Evolutionary conservation across 2,113 vertebrate species (phyloP).

Genomic region (Oncorhynchus keta): DNA sequence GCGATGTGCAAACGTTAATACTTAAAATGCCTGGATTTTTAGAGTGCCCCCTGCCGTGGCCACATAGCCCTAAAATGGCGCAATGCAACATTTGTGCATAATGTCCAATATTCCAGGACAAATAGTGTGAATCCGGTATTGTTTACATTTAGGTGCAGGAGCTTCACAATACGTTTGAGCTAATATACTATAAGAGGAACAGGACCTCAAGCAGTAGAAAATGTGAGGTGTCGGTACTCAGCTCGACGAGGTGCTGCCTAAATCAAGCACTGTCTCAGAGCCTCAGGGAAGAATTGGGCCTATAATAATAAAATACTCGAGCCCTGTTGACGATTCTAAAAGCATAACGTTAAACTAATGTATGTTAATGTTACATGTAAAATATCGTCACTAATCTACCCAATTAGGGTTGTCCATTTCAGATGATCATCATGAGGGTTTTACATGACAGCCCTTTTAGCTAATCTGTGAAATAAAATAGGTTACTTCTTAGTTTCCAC

Average conservation of each 20-base stretch:
- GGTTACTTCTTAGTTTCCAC: not conserved
- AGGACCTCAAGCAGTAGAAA: too few relatives aligned
- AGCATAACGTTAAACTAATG: not conserved
- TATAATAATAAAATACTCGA: conserved; percentile 29
- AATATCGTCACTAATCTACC: not conserved
- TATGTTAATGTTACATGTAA: not conserved
- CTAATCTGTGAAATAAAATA: not conserved
- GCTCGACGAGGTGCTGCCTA: too few relatives aligned
- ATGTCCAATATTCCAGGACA: not conserved
- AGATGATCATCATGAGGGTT: not conserved
- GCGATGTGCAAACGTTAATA: not conserved
- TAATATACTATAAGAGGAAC: too few relatives aligned
- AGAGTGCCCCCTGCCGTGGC: not conserved
- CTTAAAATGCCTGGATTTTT: not conserved
- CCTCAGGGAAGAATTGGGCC: not conserved
- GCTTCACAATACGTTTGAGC: too few relatives aligned
- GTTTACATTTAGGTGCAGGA: too few relatives aligned
- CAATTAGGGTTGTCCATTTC: too few relatives aligned
- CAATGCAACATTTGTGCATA: not conserved
- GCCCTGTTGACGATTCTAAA: conserved; percentile 30
- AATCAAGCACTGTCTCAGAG: not conserved
- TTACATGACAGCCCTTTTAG: not conserved
- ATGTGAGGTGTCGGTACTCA: too few relatives aligned
- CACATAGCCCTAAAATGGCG: not conserved
- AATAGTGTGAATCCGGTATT: not conserved